These are phyloP conservation scores for Leptura quadrifasciata DNA, from an alignment of 2,888 invertebrate genomes.

Conservation along the genomic window DNA sequence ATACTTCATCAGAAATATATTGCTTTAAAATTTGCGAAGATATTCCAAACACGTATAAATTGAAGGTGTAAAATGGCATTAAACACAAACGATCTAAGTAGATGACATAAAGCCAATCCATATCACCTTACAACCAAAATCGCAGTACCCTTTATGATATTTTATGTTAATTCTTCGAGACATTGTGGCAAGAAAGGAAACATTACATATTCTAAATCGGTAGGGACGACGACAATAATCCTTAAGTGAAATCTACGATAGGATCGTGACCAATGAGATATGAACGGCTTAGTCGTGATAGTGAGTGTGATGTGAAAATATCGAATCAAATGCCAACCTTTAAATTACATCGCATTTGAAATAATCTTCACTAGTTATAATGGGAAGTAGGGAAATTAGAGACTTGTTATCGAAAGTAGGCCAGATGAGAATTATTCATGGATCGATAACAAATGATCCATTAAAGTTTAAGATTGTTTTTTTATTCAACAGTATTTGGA, in stretches of 20 bases:
- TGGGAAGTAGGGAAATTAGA: too few relatives aligned
- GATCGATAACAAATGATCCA: too few relatives aligned
- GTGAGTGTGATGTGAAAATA: constrained; percentile 2
- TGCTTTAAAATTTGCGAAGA: background rate
- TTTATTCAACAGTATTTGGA: too few relatives aligned
- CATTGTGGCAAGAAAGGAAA: constrained; percentile 15
- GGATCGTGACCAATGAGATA: constrained; percentile 31
- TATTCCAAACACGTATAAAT: background rate
- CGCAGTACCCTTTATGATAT: constrained; percentile 9
- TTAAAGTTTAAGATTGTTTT: too few relatives aligned
- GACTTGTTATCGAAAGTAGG: background rate
- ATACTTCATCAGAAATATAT: background rate
- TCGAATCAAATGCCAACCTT: background rate
- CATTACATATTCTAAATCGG: constrained; percentile 31
- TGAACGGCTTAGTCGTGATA: constrained; percentile 8
- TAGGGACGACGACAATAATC: constrained; percentile 27
- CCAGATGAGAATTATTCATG: background rate
- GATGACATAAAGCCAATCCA: constrained; percentile 8
- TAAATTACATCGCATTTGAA: background rate
- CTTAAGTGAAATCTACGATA: constrained; percentile 26
- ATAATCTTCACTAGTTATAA: background rate
- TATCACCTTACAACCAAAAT: constrained; percentile 17
- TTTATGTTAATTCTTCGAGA: constrained; percentile 10
- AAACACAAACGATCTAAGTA: background rate
- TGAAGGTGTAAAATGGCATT: constrained; percentile 6